Evolutionary conservation across 2,888 invertebrate species (phyloP), one percentile per base, ranked within the genome.

Genomic region (Anodontia alba): DNA sequence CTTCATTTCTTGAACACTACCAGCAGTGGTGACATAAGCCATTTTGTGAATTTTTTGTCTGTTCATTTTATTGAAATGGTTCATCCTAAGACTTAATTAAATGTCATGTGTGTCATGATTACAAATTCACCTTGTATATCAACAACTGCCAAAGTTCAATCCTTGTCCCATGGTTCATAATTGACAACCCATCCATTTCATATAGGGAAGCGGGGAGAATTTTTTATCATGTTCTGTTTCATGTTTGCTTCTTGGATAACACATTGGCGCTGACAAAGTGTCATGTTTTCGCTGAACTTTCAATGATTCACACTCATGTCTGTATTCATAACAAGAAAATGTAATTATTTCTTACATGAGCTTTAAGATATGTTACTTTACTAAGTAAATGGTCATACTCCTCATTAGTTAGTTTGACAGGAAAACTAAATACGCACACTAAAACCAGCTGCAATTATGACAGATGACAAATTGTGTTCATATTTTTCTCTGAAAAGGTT

Each of bases 301-400:
- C 74, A 66, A 72, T 69, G 74, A 75, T 67, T 81, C 81, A 81
- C 81, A 77, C 81, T 71, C 75, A 67, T 67, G 51, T 54, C 71
- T 31, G 57, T 31, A 57, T 68, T 17, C 68, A 33, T 26, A 67
- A 81, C 81, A 78, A 57, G 78, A 62, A 68, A 78, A 73, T 46
- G 54, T 54, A 74, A 78, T 81, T 78, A 78, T 42, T 62, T 62
- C 54, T 20, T 26, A 54, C 54, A 26, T n/a, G n/a, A 26, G 2
- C n/a, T 54, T 54, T 54, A 26, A 5, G 54, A 54, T 23, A 54
- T 54, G 5, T 26, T 54, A 12, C 26, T 8, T 8, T 2, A 54
- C 26, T 12, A 54, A 26, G 8, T 54, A 54, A 54, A 54, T 54
- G 54, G 26, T 54, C 54, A 54, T 54, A 26, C 3, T 26, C 54